Evolutionary conservation across 2,113 vertebrate species (phyloP), one percentile per base, ranked within the genome.

Genomic region (Siniperca knerii): DNA sequence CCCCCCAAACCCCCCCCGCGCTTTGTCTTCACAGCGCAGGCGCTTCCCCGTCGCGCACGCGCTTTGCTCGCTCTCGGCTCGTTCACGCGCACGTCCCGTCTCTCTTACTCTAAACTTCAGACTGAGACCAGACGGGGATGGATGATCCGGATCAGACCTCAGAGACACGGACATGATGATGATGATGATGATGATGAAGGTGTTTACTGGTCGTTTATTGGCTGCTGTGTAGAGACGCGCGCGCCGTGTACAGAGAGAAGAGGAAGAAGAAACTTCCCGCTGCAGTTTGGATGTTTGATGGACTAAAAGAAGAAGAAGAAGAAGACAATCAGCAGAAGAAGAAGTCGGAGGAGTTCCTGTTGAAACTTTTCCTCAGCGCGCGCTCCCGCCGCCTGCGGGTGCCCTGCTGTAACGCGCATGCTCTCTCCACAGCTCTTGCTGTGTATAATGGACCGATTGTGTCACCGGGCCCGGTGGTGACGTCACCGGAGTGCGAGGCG

Each of bases 391-490:
- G 42, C 25, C 25, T 6, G 50, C 0, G 44, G 29, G 29, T 29
- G 29, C 29, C 29, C 29, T 29, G 29, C 50, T 68, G 55, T 40
- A 2, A 0, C 4, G 79, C 89, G 89, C 89, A 85, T 85, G 85
- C 87, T 11, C 70, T 0, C 3, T 23, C 13, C n/a, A 8, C 54
- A 29, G 33, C 35, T 8, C 1, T 21, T 20, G 1, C 50, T 2
- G 8, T 4, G 33, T 3, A 83, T 10, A 89, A 84, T 77, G 75
- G 67, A 80, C 50, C 81, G 40, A 77, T 83, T 87, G 82, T 84
- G 70, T 48, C 66, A 72, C 25, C 42, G 33, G 61, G 40, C 4
- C 46, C 58, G 21, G 37, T 4, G 20, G 61, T 84, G 88, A 83
- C 87, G 84, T 89, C 80, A 82, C 67, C 1, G 44, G 8, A 35